Evolutionary conservation across 1,140 invertebrate genomes (phyloP).

Genomic region (Ips typographus): DNA sequence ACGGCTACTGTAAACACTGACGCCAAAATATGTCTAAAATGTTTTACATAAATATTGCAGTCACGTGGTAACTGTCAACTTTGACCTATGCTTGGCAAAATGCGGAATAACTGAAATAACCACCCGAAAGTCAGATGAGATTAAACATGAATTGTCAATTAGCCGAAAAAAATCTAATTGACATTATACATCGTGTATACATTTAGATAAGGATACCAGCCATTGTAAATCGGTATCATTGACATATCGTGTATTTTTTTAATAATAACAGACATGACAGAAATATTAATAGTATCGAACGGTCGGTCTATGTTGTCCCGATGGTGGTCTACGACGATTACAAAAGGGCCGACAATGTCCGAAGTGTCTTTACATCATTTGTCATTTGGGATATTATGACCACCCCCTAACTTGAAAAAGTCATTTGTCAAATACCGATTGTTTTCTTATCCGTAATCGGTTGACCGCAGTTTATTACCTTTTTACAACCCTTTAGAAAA

Average conservation of each 20-base stretch:
- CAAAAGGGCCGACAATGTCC: conserved; percentile 40
- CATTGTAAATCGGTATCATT: conserved; percentile 39
- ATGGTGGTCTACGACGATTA: conserved; percentile 41
- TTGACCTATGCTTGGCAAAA: too few relatives aligned
- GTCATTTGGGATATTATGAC: conserved; percentile 40
- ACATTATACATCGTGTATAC: not conserved
- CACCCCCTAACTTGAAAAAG: conserved; percentile 44
- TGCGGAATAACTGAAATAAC: too few relatives aligned
- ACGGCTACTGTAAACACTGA: too few relatives aligned
- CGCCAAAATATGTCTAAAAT: too few relatives aligned
- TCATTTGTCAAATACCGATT: conserved; percentile 47
- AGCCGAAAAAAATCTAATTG: too few relatives aligned
- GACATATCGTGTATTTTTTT: conserved; percentile 37
- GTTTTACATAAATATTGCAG: too few relatives aligned
- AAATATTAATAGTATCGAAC: conserved; percentile 45
- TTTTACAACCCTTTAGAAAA: conserved; percentile 39
- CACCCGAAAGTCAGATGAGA: too few relatives aligned
- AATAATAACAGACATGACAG: conserved; percentile 39
- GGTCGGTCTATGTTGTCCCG: conserved; percentile 36
- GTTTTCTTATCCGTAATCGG: conserved; percentile 41
- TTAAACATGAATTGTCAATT: too few relatives aligned
- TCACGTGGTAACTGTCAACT: too few relatives aligned
- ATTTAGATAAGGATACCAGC: conserved; percentile 31
- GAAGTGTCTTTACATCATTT: conserved; percentile 46
- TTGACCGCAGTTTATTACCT: conserved; percentile 36